phyloP scores from a whole-genome alignment of 1,140 invertebrate species.

The Wasmannia auropunctata region DNA sequence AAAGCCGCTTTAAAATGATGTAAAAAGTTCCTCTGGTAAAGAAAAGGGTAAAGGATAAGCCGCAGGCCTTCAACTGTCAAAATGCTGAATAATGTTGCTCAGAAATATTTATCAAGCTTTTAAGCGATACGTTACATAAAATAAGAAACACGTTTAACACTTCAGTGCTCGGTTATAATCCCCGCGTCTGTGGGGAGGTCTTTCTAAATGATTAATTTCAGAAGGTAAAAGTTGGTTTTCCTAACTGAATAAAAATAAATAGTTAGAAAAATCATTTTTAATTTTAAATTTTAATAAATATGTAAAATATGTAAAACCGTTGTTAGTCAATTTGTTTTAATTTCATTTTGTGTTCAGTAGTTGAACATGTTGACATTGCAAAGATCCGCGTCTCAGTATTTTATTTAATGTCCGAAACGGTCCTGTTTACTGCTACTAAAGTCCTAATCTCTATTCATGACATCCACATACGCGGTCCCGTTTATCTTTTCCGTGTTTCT shows the following conservation, averaged over 20 bases:
- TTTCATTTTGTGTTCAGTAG: neutral
- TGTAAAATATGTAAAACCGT: neutral
- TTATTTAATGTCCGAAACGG: neutral
- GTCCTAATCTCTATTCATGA: conserved; percentile 37
- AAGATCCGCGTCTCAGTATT: neutral
- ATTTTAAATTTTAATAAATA: neutral
- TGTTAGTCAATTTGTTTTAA: neutral
- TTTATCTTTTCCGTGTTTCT: conserved; percentile 38
- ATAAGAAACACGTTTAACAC: neutral
- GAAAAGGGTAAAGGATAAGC: neutral
- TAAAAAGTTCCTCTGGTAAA: neutral
- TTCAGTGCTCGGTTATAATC: neutral
- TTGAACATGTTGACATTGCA: neutral
- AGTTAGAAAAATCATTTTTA: neutral
- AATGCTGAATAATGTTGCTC: neutral
- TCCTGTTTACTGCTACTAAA: conserved; percentile 11
- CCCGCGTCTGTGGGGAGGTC: too few species aligned
- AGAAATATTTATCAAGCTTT: conserved; percentile 26
- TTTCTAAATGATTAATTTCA: conserved; percentile 13
- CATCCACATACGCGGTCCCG: neutral
- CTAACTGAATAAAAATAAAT: neutral
- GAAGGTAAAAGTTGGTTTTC: neutral
- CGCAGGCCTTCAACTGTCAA: neutral
- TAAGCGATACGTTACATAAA: neutral
- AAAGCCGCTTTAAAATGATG: neutral